Percentiles rank a stretch among this genome's conserved stretches.
These are phyloP conservation scores for Leontocebus nigricollis DNA, from an alignment of 2,797 vertebrate genomes.

Conservation along the genomic window DNA sequence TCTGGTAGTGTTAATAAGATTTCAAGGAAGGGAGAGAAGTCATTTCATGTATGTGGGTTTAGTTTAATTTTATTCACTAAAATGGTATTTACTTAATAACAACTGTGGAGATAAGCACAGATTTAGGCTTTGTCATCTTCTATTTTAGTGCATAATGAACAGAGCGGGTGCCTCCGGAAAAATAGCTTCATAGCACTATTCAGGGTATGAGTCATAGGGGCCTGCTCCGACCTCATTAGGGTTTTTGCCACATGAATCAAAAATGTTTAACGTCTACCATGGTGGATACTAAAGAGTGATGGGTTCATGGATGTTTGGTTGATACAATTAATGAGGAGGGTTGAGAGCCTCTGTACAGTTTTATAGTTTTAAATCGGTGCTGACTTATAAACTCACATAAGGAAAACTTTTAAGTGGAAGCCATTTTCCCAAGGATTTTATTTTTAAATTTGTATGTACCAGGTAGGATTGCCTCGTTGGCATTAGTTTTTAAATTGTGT, in stretches of 20 bases:
- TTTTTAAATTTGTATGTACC: not conserved
- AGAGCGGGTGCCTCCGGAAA: conserved; percentile 9
- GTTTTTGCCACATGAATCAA: not conserved
- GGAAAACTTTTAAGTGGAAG: not conserved
- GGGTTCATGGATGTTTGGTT: not conserved
- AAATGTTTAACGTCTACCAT: not conserved
- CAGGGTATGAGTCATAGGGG: not conserved
- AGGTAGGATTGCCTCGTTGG: accelerated
- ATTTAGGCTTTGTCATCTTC: conserved; percentile 62
- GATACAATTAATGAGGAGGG: not conserved
- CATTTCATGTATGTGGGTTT: conserved; percentile 26
- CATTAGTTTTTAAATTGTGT: not conserved
- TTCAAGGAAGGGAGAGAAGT: conserved; percentile 54
- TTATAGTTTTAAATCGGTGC: not conserved
- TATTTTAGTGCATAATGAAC: conserved; percentile 61
- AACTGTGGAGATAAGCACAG: conserved; percentile 57
- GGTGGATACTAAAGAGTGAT: not conserved
- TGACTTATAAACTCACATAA: not conserved
- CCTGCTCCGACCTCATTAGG: not conserved
- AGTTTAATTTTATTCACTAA: conserved; percentile 73
- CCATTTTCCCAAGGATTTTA: not conserved
- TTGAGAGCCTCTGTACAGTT: not conserved
- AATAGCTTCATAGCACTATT: not conserved
- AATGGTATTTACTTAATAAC: conserved; percentile 68
- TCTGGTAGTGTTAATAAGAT: conserved; percentile 48